Evolutionary conservation across 1,140 invertebrate genomes (phyloP).

Genomic region (Caenorhabditis remanei): DNA sequence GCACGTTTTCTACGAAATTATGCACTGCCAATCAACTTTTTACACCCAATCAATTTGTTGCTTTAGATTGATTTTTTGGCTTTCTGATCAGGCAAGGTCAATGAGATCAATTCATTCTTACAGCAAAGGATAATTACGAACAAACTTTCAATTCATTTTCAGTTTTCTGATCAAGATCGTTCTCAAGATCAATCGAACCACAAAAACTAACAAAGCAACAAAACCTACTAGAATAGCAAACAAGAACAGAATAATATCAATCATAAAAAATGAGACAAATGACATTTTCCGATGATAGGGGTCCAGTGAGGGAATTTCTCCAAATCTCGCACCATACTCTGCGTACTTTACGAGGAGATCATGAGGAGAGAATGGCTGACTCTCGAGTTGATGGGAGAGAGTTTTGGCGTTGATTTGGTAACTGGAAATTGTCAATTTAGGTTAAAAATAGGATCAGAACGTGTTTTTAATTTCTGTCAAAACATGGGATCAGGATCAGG

Average conservation of each 20-base stretch:
- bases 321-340: conserved; percentile 11
- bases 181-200: background rate
- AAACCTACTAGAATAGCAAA: background rate
- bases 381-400: conserved; percentile 1
- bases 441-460: too few species aligned
- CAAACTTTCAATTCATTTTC: background rate
- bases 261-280: conserved; percentile 29
- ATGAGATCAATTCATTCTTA: background rate
- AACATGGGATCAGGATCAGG: too few species aligned
- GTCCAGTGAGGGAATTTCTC: conserved; percentile 7
- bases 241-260: conserved; percentile 14
- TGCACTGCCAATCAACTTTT: too few species aligned
- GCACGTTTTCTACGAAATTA: too few species aligned
- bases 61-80: too few species aligned
- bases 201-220: background rate
- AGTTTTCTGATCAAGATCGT: background rate
- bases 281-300: conserved; percentile 25
- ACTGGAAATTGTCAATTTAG: too few species aligned
- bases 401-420: background rate
- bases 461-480: background rate
- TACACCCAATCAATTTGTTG: too few species aligned
- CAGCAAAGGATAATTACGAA: background rate
- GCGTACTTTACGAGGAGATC: conserved; percentile 42
- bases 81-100: background rate
- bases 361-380: conserved; percentile 5